These are phyloP conservation scores for Danio jaintianensis DNA, from an alignment of 2,797 vertebrate species.

Conservation along the genomic window DNA sequence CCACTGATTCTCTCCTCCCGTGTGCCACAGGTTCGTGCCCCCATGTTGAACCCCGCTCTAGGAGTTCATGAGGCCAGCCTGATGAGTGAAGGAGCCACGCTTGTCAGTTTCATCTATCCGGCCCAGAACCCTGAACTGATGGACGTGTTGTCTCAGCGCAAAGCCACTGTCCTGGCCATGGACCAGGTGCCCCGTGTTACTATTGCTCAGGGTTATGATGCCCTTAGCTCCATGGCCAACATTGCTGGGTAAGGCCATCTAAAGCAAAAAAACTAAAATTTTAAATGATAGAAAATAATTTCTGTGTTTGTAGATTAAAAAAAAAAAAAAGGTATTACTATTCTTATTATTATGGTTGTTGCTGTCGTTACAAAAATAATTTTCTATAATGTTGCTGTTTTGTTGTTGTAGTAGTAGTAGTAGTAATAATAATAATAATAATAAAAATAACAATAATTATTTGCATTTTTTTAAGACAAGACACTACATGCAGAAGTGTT, in stretches of 20 bases:
- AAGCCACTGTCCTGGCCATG: slow-evolving; percentile 82
- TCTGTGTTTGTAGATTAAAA: too few species aligned
- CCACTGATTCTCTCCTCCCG: not conserved
- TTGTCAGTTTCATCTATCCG: slow-evolving; percentile 83
- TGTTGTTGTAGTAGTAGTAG: too few species aligned
- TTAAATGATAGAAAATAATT: too few species aligned
- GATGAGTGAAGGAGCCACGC: slow-evolving; percentile 78
- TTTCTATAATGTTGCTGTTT: too few species aligned
- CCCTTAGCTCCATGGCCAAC: slow-evolving; percentile 84
- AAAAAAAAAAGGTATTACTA: too few species aligned
- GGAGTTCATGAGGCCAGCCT: slow-evolving; percentile 78
- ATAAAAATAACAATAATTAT: too few species aligned
- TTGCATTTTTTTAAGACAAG: too few species aligned
- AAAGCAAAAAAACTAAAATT: not conserved
- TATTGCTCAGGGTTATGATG: slow-evolving; percentile 85
- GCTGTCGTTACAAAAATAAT: too few species aligned
- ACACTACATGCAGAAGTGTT: too few species aligned
- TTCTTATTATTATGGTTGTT: too few species aligned
- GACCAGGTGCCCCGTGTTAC: slow-evolving; percentile 86
- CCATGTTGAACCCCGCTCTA: slow-evolving; percentile 76
- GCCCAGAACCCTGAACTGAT: slow-evolving; percentile 83
- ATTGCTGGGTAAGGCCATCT: slow-evolving; percentile 77
- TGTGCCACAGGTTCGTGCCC: slow-evolving; percentile 80
- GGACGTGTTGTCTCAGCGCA: slow-evolving; percentile 76
- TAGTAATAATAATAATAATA: too few species aligned